Conservation (phyloP, 2,888 invertebrate genomes). For the Xylocampa areola region DNA sequence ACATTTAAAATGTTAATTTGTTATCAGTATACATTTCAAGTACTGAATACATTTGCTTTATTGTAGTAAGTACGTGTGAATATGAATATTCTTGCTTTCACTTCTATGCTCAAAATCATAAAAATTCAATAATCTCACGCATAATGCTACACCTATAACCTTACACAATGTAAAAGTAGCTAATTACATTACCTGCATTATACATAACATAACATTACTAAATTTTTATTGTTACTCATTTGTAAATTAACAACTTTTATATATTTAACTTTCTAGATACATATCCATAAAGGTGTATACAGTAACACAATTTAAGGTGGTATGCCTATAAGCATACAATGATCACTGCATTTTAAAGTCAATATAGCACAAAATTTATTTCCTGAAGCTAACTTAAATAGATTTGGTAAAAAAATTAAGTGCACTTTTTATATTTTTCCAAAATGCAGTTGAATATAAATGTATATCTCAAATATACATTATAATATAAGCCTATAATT, state of each 20-base stretch:
- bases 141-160: slow-evolving; percentile 32
- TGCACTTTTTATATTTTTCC: slow-evolving; percentile 47
- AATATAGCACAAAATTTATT: slow-evolving; percentile 13
- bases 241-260: slow-evolving; percentile 33
- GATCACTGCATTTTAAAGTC: slow-evolving; percentile 20
- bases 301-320: slow-evolving; percentile 43
- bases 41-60: neutral
- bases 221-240: slow-evolving; percentile 36
- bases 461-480: slow-evolving; percentile 35
- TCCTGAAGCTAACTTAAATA: slow-evolving; percentile 16
- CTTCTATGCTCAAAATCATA: slow-evolving; percentile 33
- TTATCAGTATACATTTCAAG: slow-evolving; percentile 9
- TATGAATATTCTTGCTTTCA: neutral
- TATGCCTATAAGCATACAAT: slow-evolving; percentile 30
- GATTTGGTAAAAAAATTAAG: slow-evolving; percentile 36
- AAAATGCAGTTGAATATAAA: slow-evolving; percentile 44
- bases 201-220: slow-evolving; percentile 31
- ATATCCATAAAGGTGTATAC: slow-evolving; percentile 51
- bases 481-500: slow-evolving; percentile 34
- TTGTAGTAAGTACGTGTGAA: neutral
- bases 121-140: slow-evolving; percentile 63
- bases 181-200: slow-evolving; percentile 48
- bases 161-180: slow-evolving; percentile 31
- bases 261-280: slow-evolving; percentile 34
- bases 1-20: neutral